Evolutionary conservation across 2,888 invertebrate genomes (phyloP).

Genomic region (Rhagium mordax): DNA sequence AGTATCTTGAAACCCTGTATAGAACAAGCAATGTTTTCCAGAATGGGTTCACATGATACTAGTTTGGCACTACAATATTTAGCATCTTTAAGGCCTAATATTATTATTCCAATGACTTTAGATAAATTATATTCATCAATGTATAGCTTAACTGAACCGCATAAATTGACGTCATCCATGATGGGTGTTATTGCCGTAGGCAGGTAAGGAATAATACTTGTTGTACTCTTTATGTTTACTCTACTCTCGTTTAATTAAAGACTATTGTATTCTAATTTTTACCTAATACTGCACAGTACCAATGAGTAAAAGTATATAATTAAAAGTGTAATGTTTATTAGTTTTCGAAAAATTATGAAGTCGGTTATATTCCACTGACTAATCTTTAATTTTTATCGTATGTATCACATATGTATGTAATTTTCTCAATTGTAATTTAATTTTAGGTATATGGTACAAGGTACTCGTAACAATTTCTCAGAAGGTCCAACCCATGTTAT

Average conservation of each 20-base stretch:
- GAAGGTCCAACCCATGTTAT: slow-evolving; percentile 88
- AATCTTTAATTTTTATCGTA: too few relatives aligned
- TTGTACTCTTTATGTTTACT: too few relatives aligned
- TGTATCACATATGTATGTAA: too few relatives aligned
- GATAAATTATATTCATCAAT: slow-evolving; percentile 86
- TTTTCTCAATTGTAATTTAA: neutral
- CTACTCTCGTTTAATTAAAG: too few relatives aligned
- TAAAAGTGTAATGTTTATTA: too few relatives aligned
- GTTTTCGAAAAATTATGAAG: too few relatives aligned
- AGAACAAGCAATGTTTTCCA: slow-evolving; percentile 85
- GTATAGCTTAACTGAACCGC: slow-evolving; percentile 91
- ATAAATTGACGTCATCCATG: slow-evolving; percentile 83
- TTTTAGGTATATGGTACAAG: slow-evolving; percentile 68
- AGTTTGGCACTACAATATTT: slow-evolving; percentile 82
- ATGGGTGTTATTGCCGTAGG: slow-evolving; percentile 80
- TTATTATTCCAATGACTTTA: slow-evolving; percentile 87
- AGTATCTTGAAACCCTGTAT: slow-evolving; percentile 82
- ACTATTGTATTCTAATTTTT: too few relatives aligned
- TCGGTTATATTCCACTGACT: too few relatives aligned
- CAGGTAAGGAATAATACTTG: too few relatives aligned
- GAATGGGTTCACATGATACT: slow-evolving; percentile 76
- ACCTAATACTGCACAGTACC: too few relatives aligned
- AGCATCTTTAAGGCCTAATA: slow-evolving; percentile 84
- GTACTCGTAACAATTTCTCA: slow-evolving; percentile 74
- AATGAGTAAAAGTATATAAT: too few relatives aligned